Percentiles rank a stretch among this genome's conserved stretches.
Evolutionary conservation across 2,113 vertebrate species (phyloP).

Genomic region (Monopterus albus): DNA sequence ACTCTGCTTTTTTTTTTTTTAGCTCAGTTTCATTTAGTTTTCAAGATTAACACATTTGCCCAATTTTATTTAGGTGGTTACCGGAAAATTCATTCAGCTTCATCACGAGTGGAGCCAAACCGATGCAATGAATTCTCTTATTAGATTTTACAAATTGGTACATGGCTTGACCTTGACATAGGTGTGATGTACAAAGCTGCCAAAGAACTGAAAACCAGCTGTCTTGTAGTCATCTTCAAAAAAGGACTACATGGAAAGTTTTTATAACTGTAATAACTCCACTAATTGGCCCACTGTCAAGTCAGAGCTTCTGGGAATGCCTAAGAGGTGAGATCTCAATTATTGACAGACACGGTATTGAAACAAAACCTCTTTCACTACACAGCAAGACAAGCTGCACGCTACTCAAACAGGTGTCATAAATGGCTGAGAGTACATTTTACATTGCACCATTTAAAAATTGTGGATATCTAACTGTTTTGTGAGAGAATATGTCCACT

Average conservation of each 20-base stretch:
- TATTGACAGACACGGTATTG: constrained; percentile 41
- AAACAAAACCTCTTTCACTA: background rate
- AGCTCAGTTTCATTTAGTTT: no score
- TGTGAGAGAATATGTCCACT: constrained; percentile 16
- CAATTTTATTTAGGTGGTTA: no score
- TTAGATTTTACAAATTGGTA: background rate
- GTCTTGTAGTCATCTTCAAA: background rate
- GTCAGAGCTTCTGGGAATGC: constrained; percentile 47
- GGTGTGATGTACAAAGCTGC: background rate
- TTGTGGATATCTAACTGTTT: background rate
- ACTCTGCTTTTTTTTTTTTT: background rate
- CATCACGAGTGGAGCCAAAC: no score
- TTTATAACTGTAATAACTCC: constrained; percentile 40
- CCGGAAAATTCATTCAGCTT: no score
- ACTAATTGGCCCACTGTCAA: constrained; percentile 41
- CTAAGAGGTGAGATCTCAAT: constrained; percentile 18
- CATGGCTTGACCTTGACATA: background rate
- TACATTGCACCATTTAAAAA: background rate
- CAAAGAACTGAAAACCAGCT: background rate
- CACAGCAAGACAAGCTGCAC: background rate
- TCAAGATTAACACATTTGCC: no score
- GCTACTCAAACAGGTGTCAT: background rate
- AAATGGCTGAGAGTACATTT: background rate
- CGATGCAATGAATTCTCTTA: no score
- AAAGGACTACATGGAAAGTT: background rate